Conservation (phyloP, 2,113 vertebrate genomes). For the Drymodes brunneopygia region DNA sequence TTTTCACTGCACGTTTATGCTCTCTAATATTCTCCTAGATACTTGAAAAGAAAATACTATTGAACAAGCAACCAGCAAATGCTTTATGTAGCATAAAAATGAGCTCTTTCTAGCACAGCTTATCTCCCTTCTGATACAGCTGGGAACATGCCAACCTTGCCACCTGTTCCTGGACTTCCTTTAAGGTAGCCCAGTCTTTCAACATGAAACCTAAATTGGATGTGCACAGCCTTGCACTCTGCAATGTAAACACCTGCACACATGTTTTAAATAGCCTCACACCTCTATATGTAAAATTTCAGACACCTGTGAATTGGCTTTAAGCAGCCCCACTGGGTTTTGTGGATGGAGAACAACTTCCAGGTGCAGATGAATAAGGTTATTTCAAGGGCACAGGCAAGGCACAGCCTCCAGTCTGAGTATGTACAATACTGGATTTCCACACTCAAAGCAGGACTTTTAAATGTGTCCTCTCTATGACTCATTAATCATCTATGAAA, state of each 20-base stretch:
- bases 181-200: slow-evolving; percentile 29
- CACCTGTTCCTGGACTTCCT: slow-evolving; percentile 49
- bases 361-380: slow-evolving; percentile 39
- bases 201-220: slow-evolving; percentile 29
- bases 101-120: background rate
- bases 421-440: background rate
- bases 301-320: slow-evolving; percentile 53
- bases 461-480: background rate
- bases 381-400: slow-evolving; percentile 41
- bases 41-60: background rate
- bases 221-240: background rate
- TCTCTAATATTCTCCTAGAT: background rate
- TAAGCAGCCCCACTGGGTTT: slow-evolving; percentile 38
- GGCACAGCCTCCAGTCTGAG: background rate
- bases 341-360: slow-evolving; percentile 51
- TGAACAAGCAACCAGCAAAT: background rate
- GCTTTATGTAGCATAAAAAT: background rate
- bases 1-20: background rate
- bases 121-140: background rate
- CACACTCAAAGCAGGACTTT: background rate
- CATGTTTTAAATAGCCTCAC: slow-evolving; percentile 57
- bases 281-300: slow-evolving; percentile 57
- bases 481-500: background rate
- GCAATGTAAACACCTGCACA: slow-evolving; percentile 54
- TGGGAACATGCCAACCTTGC: background rate